Evolutionary conservation across 2,888 invertebrate species (phyloP).

Genomic region (Tenthredo notha): DNA sequence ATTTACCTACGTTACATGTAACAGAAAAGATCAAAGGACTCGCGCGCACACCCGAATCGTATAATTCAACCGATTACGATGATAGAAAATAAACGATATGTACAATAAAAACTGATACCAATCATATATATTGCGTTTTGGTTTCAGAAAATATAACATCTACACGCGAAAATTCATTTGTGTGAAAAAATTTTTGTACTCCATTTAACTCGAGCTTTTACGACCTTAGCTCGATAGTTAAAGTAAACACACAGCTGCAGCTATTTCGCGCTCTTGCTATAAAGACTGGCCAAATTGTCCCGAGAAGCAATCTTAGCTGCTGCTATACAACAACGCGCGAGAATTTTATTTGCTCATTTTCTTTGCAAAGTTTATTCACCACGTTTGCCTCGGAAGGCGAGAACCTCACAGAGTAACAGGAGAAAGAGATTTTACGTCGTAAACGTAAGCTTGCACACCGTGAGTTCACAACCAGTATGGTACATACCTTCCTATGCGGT

Average conservation of each 20-base stretch:
- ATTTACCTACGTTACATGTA: neutral
- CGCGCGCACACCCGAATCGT: neutral
- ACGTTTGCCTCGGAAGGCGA: neutral
- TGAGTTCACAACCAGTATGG: neutral
- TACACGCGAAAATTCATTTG: neutral
- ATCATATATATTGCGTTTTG: neutral
- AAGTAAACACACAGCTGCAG: neutral
- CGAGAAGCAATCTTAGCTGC: neutral
- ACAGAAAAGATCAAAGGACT: neutral
- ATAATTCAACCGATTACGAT: neutral
- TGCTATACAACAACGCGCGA: neutral
- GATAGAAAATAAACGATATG: neutral
- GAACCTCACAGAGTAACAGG: neutral
- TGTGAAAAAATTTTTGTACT: neutral
- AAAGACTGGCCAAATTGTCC: conserved; percentile 9
- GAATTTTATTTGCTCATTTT: neutral
- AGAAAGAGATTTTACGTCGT: conserved; percentile 28
- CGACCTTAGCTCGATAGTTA: neutral
- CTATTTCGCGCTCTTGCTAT: neutral
- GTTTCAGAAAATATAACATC: neutral
- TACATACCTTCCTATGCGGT: neutral
- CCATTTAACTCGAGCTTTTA: neutral
- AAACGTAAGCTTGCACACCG: neutral
- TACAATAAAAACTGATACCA: neutral
- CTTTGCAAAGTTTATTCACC: neutral